Base-by-base conservation (phyloP, 1,140 invertebrate genomes). In the Cyphomyrmex costatus region DNA sequence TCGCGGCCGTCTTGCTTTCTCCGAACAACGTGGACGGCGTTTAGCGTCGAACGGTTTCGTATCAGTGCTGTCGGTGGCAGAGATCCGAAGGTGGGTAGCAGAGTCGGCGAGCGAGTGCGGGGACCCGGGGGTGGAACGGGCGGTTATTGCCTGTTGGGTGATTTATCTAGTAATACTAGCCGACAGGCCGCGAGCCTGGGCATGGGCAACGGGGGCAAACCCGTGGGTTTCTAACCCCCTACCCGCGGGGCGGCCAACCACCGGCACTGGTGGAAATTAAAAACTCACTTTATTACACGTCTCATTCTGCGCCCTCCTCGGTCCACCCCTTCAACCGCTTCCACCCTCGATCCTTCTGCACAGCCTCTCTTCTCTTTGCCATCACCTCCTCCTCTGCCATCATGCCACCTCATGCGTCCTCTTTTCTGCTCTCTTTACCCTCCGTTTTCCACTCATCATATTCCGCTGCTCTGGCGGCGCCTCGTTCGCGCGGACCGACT, bases 271-370 rank as follows among this genome's bases (percentile, higher is more conserved):
- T 95, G 94, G 92, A 95, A 95, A 95, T 95, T 95, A 95, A 95
- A 95, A 95, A 95, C 94, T 95, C 94, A 95, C 94, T 95, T 95
- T 95, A 95, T 95, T 95, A 95, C 94, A 95, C 93, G 94, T 95
- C 94, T 95, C 94, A 94, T 95, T 95, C 94, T 94, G 86, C 88
- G 85, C 88, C 87, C 88, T 83, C 86, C 42, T 21, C 76, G 76
- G n/a, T 68, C 36, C 60, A 56, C 24, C 27, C 61, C 66, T 73
- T 73, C 79, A 53, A 36, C 42, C 68, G 53, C 68, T 49, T 83
- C 78, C 24, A 51, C 78, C 87, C 33, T 78, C 84, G 24, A 63
- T 58, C 79, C 86, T 61, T 80, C 70, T 90, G 30, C 78, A 51
- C 74, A 82, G 36, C 58, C 83, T 53, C 66, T 77, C 83, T 74